Conservation (phyloP, 1,140 invertebrate species). For the Orchesella cincta region DNA sequence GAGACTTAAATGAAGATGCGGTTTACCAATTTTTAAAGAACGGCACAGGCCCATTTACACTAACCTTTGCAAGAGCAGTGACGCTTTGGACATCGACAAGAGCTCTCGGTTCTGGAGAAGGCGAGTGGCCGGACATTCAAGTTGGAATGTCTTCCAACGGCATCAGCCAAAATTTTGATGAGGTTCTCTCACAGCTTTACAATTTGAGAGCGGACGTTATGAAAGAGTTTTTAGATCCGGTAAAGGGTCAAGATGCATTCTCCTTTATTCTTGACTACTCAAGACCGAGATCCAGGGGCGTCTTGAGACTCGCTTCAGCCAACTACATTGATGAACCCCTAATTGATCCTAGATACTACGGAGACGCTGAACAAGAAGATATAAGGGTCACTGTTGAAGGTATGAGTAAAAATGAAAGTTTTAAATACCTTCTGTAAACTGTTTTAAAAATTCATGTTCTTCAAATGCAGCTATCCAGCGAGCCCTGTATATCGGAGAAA, state of each 20-base stretch:
- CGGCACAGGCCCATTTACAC: constrained; percentile 37
- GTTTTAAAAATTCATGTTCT: no score
- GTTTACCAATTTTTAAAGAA: constrained; percentile 30
- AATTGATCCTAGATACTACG: constrained; percentile 15
- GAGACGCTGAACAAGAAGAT: constrained; percentile 1
- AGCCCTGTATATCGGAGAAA: constrained; percentile 8
- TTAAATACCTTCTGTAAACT: no score
- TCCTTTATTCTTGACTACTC: neutral
- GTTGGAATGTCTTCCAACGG: neutral
- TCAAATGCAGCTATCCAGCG: constrained; percentile 11
- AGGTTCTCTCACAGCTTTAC: neutral
- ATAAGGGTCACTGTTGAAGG: neutral
- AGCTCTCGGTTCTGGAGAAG: constrained; percentile 13
- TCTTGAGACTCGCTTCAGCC: neutral
- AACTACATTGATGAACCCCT: constrained; percentile 15
- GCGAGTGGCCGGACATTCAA: constrained; percentile 8
- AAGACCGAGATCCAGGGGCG: neutral
- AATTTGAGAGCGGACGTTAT: neutral
- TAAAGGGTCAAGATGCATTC: constrained; percentile 2
- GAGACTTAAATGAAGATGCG: constrained; percentile 24
- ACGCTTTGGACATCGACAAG: neutral
- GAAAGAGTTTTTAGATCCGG: constrained; percentile 5
- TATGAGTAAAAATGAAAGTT: no score
- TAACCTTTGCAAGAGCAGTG: neutral
- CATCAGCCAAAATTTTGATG: neutral